Base-by-base conservation (phyloP, 2,888 invertebrate species). In the Dione vanillae region DNA sequence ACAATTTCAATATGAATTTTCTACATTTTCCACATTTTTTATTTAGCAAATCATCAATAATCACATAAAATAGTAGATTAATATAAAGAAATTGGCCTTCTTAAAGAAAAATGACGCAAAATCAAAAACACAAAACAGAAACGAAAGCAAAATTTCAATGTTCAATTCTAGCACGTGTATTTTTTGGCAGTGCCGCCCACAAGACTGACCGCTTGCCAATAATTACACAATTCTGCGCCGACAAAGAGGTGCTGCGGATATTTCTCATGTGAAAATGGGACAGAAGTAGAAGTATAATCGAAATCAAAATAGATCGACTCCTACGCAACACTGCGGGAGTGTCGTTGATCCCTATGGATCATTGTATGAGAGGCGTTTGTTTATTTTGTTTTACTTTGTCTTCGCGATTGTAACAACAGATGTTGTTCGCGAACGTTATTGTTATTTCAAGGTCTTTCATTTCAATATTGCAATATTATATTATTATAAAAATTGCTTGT, bases 261-360 rank as follows among this genome's bases (percentile, higher is more conserved):
- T 56, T 11, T 56, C 20, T 65, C 65, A 61, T 37, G 74, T 47
- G 64, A 20, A 75, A 79, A 61, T 69, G 77, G 80, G 85, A 85
- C 71, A 72, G 80, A 75, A 65, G 81, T 83, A 72, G 80, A 75
- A 65, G 81, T 83, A 87, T 77, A 85, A 86, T 88, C 85, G 82
- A 76, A 82, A 82, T 87, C 77, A 84, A 92, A 93, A 93, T 92
- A 92, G 91, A 87, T 78, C 78, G 72, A 88, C 90, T 87, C 92
- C 92, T 86, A 92, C 91, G 91, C 92, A 89, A 81, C 81, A 75
- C 78, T 74, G 78, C 77, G 80, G 78, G 77, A 77, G 80, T 79
- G 92, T 92, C 92, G 90, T 91, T 92, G 92, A 90, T 92, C 92
- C 83, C 91, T 85, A 83, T 78, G 76, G 81, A 87, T 83, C 79